phyloP scores from a whole-genome alignment of 37 sponge, comb jelly and placozoan genomes.

The Agelas oroides region DNA sequence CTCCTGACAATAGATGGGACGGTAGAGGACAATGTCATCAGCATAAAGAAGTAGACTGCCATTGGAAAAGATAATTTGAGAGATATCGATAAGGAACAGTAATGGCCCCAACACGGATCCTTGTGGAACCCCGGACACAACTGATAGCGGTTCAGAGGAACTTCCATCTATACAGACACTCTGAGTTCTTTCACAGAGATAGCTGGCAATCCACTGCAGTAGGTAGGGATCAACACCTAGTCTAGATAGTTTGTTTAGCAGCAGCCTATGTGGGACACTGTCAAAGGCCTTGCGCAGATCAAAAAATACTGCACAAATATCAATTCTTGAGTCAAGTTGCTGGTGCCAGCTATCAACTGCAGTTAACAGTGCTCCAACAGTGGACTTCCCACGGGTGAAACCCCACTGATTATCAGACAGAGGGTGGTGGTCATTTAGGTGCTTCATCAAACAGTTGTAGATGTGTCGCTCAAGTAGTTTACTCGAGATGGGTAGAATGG shows the following conservation, averaged over 20 bases:
- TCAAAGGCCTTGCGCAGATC: slow-evolving; percentile 39
- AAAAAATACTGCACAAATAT: slow-evolving; percentile 10
- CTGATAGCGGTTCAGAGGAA: background rate
- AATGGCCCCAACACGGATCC: slow-evolving; percentile 34
- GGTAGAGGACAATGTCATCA: slow-evolving; percentile 34
- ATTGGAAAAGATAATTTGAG: background rate
- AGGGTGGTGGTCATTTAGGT: background rate
- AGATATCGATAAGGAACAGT: slow-evolving; percentile 29
- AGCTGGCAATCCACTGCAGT: background rate
- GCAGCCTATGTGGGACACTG: background rate
- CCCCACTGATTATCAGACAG: slow-evolving; percentile 8
- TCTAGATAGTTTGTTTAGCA: background rate
- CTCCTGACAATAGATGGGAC: too few relatives aligned
- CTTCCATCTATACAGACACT: slow-evolving; percentile 2
- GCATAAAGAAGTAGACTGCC: slow-evolving; percentile 3
- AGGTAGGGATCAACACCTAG: background rate
- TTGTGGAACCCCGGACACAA: slow-evolving; percentile 31
- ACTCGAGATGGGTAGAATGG: slow-evolving; percentile 11
- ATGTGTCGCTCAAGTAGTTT: slow-evolving; percentile 16
- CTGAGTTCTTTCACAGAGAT: slow-evolving; percentile 18
- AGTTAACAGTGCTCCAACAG: background rate
- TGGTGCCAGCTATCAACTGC: too few relatives aligned
- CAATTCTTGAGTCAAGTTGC: too few relatives aligned
- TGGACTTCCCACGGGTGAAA: background rate
- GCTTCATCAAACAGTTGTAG: background rate